phyloP scores from a whole-genome alignment of 2,888 invertebrate genomes.

The Zonitis immaculata region DNA sequence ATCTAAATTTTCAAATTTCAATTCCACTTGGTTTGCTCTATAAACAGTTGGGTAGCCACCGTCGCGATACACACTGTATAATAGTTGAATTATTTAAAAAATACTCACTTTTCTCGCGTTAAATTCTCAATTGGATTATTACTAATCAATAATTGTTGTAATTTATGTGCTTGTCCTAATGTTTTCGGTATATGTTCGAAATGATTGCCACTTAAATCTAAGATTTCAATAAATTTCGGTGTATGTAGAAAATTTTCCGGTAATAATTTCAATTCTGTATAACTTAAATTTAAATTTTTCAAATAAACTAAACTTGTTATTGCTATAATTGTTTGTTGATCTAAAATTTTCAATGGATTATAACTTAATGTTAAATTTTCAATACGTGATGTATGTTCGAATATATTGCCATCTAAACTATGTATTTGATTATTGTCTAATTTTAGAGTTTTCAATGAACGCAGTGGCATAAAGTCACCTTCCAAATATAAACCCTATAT shows the following conservation, averaged over 20 bases:
- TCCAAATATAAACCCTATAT: slow-evolving; percentile 59
- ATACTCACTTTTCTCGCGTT: slow-evolving; percentile 42
- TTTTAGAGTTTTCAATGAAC: slow-evolving; percentile 56
- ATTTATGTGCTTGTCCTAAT: slow-evolving; percentile 55
- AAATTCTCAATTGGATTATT: slow-evolving; percentile 64
- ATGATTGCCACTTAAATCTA: slow-evolving; percentile 60
- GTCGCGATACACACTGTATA: no score
- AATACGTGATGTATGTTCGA: slow-evolving; percentile 66
- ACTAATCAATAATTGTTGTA: slow-evolving; percentile 62
- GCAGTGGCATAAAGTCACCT: slow-evolving; percentile 57
- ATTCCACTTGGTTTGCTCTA: no score
- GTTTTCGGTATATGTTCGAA: slow-evolving; percentile 58
- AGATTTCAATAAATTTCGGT: slow-evolving; percentile 57
- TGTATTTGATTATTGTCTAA: slow-evolving; percentile 69
- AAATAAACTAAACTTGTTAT: slow-evolving; percentile 60
- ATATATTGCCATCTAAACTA: slow-evolving; percentile 64
- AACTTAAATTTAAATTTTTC: slow-evolving; percentile 67
- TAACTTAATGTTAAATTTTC: slow-evolving; percentile 63
- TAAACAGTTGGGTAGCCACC: no score
- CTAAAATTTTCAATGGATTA: slow-evolving; percentile 69
- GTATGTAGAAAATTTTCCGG: slow-evolving; percentile 65
- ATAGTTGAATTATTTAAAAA: no score
- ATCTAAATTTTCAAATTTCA: no score
- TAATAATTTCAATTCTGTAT: slow-evolving; percentile 58
- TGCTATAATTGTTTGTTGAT: slow-evolving; percentile 59